Conservation (phyloP, 1,140 invertebrate genomes). For the Oscheius sp. region DNA sequence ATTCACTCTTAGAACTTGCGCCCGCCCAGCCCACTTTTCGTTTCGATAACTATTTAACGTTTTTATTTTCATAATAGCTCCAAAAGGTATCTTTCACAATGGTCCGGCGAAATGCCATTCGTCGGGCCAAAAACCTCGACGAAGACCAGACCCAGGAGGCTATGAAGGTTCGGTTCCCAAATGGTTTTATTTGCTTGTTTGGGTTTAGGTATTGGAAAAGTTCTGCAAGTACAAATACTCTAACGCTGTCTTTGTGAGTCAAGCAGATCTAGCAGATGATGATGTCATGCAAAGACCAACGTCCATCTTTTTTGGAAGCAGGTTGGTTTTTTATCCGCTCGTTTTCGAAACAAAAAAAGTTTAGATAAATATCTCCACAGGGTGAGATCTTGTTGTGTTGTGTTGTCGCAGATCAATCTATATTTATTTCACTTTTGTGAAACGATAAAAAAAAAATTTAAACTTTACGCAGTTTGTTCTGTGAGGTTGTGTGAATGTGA, state of each 20-base stretch:
- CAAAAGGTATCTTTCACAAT: background rate
- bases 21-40: background rate
- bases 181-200: background rate
- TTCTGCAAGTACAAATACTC: background rate
- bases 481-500: too few relatives aligned
- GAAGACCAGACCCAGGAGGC: background rate
- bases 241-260: background rate
- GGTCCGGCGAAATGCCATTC: background rate
- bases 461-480: too few relatives aligned
- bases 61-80: background rate
- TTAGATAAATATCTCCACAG: background rate
- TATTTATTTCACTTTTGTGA: too few relatives aligned
- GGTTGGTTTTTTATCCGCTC: background rate
- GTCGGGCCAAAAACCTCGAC: background rate
- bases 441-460: too few relatives aligned
- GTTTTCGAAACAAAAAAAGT: background rate
- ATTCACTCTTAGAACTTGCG: background rate
- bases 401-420: too few relatives aligned
- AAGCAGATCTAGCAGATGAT: background rate
- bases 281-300: background rate
- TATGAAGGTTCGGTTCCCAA: background rate
- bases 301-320: background rate
- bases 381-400: background rate
- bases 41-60: background rate
- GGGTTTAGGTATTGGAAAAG: background rate